phyloP scores from a whole-genome alignment of 2,888 invertebrate genomes.

The Calliopum simillimum region DNA sequence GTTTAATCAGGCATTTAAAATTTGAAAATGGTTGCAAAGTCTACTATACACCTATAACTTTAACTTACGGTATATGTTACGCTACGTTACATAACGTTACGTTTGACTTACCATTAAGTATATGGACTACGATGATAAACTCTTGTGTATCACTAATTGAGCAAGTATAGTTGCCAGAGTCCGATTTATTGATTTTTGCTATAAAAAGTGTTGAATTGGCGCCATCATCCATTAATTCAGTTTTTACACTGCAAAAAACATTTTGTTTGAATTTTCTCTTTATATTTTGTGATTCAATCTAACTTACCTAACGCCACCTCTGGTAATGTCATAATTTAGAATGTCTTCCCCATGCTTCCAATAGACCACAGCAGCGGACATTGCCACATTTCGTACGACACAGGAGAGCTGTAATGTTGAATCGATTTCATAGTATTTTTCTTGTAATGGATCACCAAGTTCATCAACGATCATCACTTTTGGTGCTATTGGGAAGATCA shows the following conservation, averaged over 20 bases:
- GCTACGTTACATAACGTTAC: too few species aligned
- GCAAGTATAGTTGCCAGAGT: constrained; percentile 71
- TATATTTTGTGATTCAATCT: neutral
- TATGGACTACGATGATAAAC: constrained; percentile 69
- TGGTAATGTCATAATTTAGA: constrained; percentile 70
- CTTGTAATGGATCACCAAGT: constrained; percentile 69
- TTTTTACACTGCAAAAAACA: constrained; percentile 67
- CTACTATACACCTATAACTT: too few species aligned
- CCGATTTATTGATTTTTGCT: constrained; percentile 69
- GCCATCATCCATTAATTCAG: constrained; percentile 70
- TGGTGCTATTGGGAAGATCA: constrained; percentile 65
- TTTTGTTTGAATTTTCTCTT: neutral
- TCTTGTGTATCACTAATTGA: constrained; percentile 69
- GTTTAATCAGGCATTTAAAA: too few species aligned
- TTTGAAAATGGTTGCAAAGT: too few species aligned
- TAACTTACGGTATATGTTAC: too few species aligned
- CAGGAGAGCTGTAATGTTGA: constrained; percentile 71
- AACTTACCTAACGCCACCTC: constrained; percentile 69
- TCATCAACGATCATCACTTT: constrained; percentile 71
- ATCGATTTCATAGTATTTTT: constrained; percentile 71
- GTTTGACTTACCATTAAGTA: constrained; percentile 69
- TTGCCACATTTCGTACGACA: constrained; percentile 70
- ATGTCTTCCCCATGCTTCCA: constrained; percentile 70
- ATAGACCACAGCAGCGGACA: constrained; percentile 69
- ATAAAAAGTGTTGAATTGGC: constrained; percentile 70